Evolutionary conservation across 1,140 invertebrate species (phyloP).

Genomic region (Anastatus disparis): DNA sequence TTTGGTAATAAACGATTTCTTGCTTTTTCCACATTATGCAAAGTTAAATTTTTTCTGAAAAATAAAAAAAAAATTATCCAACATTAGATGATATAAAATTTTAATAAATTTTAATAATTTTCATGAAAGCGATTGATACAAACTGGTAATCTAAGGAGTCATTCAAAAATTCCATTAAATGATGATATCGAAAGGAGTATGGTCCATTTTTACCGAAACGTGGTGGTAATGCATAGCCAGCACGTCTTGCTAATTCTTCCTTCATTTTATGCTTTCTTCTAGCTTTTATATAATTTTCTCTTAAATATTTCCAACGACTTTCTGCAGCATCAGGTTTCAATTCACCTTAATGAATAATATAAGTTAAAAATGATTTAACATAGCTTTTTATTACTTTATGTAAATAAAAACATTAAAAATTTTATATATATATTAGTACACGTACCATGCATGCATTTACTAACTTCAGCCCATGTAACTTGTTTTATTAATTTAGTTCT

Average conservation of each 20-base stretch:
- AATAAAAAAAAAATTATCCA: too few relatives aligned
- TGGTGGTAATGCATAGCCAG: not conserved
- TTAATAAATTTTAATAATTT: not conserved
- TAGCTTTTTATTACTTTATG: not conserved
- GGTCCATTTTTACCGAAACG: not conserved
- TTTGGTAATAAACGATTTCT: too few relatives aligned
- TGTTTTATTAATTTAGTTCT: not conserved
- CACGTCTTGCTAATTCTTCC: slow-evolving; percentile 3
- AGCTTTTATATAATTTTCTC: slow-evolving; percentile 20
- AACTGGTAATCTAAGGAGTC: slow-evolving; percentile 10
- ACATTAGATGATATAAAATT: not conserved
- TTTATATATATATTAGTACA: not conserved
- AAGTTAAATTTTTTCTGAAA: not conserved
- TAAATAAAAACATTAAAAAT: not conserved
- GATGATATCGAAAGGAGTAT: slow-evolving; percentile 17
- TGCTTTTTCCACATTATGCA: not conserved
- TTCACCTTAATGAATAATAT: not conserved
- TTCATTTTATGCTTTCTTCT: not conserved
- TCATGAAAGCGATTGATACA: not conserved
- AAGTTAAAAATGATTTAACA: too few relatives aligned
- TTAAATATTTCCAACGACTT: slow-evolving; percentile 18
- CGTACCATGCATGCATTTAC: not conserved
- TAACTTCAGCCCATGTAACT: slow-evolving; percentile 7
- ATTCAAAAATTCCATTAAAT: slow-evolving; percentile 10
- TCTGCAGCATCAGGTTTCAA: slow-evolving; percentile 3